Evolutionary conservation across 2,113 vertebrate species (phyloP).

Genomic region (Turdus rufiventris): DNA sequence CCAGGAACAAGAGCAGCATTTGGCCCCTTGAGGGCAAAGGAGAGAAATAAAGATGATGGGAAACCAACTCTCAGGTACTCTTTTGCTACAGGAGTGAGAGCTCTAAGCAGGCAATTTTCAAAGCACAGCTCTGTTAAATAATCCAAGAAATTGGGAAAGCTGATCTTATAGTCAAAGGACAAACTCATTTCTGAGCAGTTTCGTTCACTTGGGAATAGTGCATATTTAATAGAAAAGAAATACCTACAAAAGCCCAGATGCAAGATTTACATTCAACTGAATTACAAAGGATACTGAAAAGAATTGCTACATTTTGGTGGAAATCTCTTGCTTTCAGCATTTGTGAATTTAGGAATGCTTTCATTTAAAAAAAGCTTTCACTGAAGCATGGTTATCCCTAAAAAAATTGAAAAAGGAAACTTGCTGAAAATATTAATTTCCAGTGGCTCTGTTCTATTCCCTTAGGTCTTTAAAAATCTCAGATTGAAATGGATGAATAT

Average conservation of each 20-base stretch:
- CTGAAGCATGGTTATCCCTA: background rate
- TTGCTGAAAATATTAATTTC: conserved; percentile 70
- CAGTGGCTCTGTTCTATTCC: conserved; percentile 64
- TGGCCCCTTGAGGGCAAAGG: background rate
- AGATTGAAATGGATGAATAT: conserved; percentile 77
- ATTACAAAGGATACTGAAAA: conserved; percentile 23
- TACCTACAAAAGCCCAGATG: conserved; percentile 13
- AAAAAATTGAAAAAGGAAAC: conserved; percentile 26
- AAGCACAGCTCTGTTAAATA: conserved; percentile 23
- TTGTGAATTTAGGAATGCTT: conserved; percentile 26
- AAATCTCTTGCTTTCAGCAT: conserved; percentile 29
- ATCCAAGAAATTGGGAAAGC: conserved; percentile 12
- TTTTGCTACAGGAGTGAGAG: background rate
- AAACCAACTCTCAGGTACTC: background rate
- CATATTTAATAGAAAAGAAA: conserved; percentile 57
- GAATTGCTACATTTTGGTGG: conserved; percentile 6
- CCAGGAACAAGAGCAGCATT: background rate
- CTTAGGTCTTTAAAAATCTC: conserved; percentile 70
- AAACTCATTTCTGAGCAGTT: conserved; percentile 46
- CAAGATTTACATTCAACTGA: conserved; percentile 38
- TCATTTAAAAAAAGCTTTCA: conserved; percentile 16
- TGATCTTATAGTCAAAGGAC: conserved; percentile 48
- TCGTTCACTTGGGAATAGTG: conserved; percentile 45
- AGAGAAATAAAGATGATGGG: background rate
- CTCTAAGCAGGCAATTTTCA: background rate